Conservation (phyloP, 2,113 vertebrate genomes). For the Zapornia atra region DNA sequence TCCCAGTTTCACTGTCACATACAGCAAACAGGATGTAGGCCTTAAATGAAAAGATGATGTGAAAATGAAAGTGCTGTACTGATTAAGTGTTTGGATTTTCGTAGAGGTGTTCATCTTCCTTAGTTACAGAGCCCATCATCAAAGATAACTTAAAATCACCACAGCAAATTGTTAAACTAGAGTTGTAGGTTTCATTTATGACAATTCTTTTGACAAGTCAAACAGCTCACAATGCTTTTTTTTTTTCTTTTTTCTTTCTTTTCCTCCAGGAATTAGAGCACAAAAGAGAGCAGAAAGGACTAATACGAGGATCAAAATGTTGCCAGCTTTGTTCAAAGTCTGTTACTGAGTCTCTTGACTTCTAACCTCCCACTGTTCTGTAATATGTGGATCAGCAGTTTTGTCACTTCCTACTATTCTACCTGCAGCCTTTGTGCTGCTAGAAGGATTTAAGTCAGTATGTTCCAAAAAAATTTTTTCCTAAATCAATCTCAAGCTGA, state of each 20-base stretch:
- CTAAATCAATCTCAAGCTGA: neutral
- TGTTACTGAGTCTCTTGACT: neutral
- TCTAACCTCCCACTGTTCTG: neutral
- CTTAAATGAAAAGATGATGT: neutral
- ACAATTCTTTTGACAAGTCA: neutral
- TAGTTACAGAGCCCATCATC: neutral
- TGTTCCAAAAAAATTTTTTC: neutral
- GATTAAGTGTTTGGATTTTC: neutral
- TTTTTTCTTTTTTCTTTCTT: no score
- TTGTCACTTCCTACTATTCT: neutral
- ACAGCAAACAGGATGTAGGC: neutral
- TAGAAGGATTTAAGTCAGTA: neutral
- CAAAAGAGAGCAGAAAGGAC: neutral
- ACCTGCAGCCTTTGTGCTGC: neutral
- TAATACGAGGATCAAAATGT: neutral
- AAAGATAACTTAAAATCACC: neutral
- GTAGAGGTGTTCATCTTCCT: neutral
- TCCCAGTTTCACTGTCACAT: neutral
- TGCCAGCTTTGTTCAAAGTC: neutral
- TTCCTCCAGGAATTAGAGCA: neutral
- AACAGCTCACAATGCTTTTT: neutral
- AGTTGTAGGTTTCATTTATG: neutral
- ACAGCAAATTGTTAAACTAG: neutral
- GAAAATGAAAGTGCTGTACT: neutral
- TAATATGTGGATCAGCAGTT: neutral